Conservation (phyloP, 2,888 invertebrate genomes). For the Camponotus fellah region DNA sequence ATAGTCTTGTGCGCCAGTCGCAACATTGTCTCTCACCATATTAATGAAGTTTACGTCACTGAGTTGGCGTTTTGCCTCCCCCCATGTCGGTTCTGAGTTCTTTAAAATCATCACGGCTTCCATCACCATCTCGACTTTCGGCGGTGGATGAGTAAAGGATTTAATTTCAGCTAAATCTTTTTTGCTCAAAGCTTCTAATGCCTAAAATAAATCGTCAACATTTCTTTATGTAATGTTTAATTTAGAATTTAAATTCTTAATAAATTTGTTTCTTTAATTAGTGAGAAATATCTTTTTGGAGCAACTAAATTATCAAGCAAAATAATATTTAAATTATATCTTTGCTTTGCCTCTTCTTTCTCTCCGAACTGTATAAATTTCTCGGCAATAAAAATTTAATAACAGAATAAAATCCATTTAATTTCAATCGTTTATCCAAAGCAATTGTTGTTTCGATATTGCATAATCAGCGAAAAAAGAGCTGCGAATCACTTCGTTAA, state of each 20-base stretch:
- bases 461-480: neutral
- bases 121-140: conserved; percentile 95
- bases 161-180: conserved; percentile 96
- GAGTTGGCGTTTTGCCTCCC: conserved; percentile 94
- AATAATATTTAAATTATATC: neutral
- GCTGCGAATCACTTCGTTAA: neutral
- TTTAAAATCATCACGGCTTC: conserved; percentile 95
- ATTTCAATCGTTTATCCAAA: neutral
- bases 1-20: conserved; percentile 2
- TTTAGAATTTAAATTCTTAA: neutral
- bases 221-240: neutral
- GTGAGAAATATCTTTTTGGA: neutral
- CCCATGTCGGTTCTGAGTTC: conserved; percentile 94
- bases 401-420: conserved; percentile 5
- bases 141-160: conserved; percentile 95
- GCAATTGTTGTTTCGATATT: conserved; percentile 2
- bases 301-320: neutral
- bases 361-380: neutral
- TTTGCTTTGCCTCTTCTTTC: neutral
- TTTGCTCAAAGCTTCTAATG: conserved; percentile 93
- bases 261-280: neutral
- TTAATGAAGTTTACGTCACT: conserved; percentile 93
- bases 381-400: conserved; percentile 8
- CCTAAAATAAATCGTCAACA: conserved; percentile 84
- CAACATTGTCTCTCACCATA: conserved; percentile 81